A percentile compares a stretch with the other conserved stretches of the same genome.
phyloP scores from a whole-genome alignment of 2,888 invertebrate genomes.

The Andrena chrysosceles region DNA sequence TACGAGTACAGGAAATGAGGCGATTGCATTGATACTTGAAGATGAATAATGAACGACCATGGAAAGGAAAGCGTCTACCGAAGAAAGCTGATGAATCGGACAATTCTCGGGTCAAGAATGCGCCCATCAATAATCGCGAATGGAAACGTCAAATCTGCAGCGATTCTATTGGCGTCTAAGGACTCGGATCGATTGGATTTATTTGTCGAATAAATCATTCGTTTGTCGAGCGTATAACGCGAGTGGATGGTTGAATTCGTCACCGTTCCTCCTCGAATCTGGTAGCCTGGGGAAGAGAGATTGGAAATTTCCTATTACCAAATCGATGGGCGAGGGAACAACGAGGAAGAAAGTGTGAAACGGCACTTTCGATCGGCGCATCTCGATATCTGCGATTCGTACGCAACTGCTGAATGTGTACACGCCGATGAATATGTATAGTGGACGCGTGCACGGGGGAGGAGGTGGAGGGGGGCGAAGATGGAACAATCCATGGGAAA shows the following conservation, averaged over 20 bases:
- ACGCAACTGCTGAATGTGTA: background rate
- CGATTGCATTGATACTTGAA: background rate
- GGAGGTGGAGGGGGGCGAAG: slow-evolving; percentile 1
- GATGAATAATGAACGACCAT: background rate
- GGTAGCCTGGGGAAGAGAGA: slow-evolving; percentile 2
- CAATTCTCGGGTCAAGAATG: slow-evolving; percentile 1
- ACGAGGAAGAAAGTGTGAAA: slow-evolving; percentile 49
- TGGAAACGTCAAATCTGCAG: slow-evolving; percentile 13
- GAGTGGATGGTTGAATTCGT: slow-evolving; percentile 10
- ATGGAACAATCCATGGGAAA: slow-evolving; percentile 55
- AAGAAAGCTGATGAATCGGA: slow-evolving; percentile 8
- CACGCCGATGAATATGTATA: slow-evolving; percentile 27
- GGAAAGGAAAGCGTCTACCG: slow-evolving; percentile 16
- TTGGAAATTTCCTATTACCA: slow-evolving; percentile 34
- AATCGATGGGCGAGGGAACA: slow-evolving; percentile 17
- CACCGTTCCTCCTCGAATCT: background rate
- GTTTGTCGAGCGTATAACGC: background rate
- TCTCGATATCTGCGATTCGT: slow-evolving; percentile 30
- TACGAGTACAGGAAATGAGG: background rate
- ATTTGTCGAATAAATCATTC: background rate
- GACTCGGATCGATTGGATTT: background rate
- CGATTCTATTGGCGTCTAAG: background rate
- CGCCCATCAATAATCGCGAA: slow-evolving; percentile 19
- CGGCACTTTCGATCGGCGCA: slow-evolving; percentile 55
- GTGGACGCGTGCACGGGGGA: background rate